Evolutionary conservation across 2,888 invertebrate genomes (phyloP), one percentile per base, ranked within the genome.

Genomic region (Toxonevra muliebris): DNA sequence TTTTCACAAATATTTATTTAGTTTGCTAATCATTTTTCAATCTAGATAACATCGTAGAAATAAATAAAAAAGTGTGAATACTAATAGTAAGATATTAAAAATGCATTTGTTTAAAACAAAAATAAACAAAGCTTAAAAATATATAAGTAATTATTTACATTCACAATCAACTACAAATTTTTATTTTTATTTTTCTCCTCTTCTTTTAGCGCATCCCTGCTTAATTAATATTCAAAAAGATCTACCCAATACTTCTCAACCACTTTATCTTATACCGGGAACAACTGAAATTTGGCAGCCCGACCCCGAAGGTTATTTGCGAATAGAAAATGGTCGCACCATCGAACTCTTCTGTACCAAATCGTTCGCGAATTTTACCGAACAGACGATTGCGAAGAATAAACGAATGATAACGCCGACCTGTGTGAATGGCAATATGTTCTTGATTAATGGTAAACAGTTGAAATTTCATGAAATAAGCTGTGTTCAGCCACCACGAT

Each of bases 171-270:
- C 7, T 30, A 30, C 2, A 30, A 30, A 30, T 2, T 30, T 30
- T 30, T 30, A 30, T 7, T 30, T 30, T 30, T 30, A 4, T 7
- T 8, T 40, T 8, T 19, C 19, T n/a, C 19, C 17, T 65, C 19
- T 58, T 0, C 8, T 58, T 58, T n/a, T 30, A 77, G 78, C 71
- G 7, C 65, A 71, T 0, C 74, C 78, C 12, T 83, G 82, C 62
- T 50, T 50, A 9, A 58, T 83, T 68, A 74, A 82, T 57, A 62
- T 81, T 3, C 76, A 79, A 66, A 69, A 71, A 52, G 81, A 83
- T 65, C 71, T 83, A 15, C 78, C 78, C 0, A 88, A 89, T 75
- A 87, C 88, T 68, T 89, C 88, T 0, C 90, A 90, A 77, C 90
- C 90, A 0, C 84, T 91, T 5, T 87, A 89, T 74, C 77, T 91